A percentile compares a stretch with the other conserved stretches of the same genome.
These are phyloP conservation scores for Ornithoptera alexandrae DNA, from an alignment of 2,888 invertebrate species.

Conservation along the genomic window DNA sequence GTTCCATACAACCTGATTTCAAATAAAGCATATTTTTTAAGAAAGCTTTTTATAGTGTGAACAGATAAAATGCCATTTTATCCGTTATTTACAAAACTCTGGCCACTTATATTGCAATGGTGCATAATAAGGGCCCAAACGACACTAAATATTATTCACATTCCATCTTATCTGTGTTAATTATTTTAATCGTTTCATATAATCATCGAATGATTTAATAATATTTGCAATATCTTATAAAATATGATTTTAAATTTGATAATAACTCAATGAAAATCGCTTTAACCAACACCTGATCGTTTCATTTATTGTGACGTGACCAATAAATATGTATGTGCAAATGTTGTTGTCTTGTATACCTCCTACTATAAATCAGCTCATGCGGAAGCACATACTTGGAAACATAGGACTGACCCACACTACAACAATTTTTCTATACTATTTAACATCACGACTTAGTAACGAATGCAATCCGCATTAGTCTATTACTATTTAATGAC, in stretches of 20 bases:
- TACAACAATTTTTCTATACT: background rate
- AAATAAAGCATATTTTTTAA: background rate
- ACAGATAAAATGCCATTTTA: no score
- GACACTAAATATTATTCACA: background rate
- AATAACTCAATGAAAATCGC: background rate
- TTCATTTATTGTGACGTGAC: background rate
- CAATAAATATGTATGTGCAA: background rate
- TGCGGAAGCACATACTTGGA: background rate
- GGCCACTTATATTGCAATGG: no score
- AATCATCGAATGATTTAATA: background rate
- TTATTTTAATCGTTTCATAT: background rate
- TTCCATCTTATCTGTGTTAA: no score
- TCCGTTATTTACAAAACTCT: no score
- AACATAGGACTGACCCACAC: background rate
- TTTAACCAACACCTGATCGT: background rate
- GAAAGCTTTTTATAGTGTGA: no score
- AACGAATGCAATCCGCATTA: no score
- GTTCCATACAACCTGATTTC: background rate
- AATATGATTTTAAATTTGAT: background rate
- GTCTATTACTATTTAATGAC: no score
- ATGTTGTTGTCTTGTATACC: background rate
- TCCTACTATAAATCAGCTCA: background rate
- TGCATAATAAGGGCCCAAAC: no score
- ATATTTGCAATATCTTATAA: background rate
- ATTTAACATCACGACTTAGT: no score